Percentiles rank a stretch among this genome's conserved stretches.
phyloP scores from a whole-genome alignment of 2,888 invertebrate genomes.

The Ctenicera cuprea region DNA sequence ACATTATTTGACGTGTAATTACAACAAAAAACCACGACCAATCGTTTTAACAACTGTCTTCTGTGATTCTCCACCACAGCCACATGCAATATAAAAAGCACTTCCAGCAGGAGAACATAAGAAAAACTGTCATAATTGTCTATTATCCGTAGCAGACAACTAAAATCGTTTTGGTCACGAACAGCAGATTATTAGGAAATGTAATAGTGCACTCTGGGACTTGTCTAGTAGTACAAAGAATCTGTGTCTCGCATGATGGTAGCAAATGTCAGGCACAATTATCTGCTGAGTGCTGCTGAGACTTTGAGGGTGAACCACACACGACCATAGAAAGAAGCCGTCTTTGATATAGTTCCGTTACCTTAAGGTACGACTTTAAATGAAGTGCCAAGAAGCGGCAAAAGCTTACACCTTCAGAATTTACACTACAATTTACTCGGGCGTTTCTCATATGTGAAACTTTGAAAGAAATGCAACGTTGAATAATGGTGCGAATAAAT shows the following conservation, averaged over 20 bases:
- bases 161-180: slow-evolving; percentile 64
- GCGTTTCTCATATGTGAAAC: slow-evolving; percentile 17
- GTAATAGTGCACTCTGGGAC: slow-evolving; percentile 65
- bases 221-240: slow-evolving; percentile 63
- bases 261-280: slow-evolving; percentile 64
- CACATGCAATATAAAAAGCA: slow-evolving; percentile 22
- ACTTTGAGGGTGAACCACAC: slow-evolving; percentile 50
- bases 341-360: slow-evolving; percentile 41
- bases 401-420: slow-evolving; percentile 20
- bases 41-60: too few species aligned
- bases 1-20: neutral
- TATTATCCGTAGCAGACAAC: slow-evolving; percentile 61
- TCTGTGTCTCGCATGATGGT: slow-evolving; percentile 63
- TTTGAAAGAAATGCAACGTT: slow-evolving; percentile 9
- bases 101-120: slow-evolving; percentile 35
- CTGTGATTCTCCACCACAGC: too few species aligned
- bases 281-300: slow-evolving; percentile 62
- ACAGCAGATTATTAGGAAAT: slow-evolving; percentile 64
- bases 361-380: slow-evolving; percentile 34
- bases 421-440: slow-evolving; percentile 15
- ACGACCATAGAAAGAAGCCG: slow-evolving; percentile 26
- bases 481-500: slow-evolving; percentile 22
- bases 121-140: slow-evolving; percentile 60
- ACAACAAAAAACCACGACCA: neutral
- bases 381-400: slow-evolving; percentile 29